phyloP scores from a whole-genome alignment of 2,888 invertebrate genomes.

The Rambutsinella grinnellia region DNA sequence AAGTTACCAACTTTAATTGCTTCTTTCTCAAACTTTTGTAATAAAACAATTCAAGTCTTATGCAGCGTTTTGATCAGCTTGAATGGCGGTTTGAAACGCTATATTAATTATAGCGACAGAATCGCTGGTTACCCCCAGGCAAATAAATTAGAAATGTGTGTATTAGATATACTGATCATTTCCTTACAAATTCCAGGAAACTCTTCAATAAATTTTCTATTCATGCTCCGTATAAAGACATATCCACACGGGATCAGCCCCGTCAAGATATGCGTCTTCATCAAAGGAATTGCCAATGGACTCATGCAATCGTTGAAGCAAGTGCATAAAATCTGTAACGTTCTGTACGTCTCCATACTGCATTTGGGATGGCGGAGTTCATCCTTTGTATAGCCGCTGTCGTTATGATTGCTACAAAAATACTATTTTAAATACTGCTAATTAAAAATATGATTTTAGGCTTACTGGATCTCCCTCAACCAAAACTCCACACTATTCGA shows the following conservation, averaged over 20 bases:
- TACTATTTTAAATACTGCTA: neutral
- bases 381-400: constrained; percentile 44
- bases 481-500: constrained; percentile 49
- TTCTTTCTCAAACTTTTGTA: too few relatives aligned
- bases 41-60: too few relatives aligned
- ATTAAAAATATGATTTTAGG: neutral
- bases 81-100: neutral
- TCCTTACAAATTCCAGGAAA: constrained; percentile 48
- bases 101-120: neutral
- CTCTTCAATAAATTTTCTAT: constrained; percentile 47
- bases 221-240: constrained; percentile 51
- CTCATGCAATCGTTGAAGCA: constrained; percentile 54
- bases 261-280: constrained; percentile 38
- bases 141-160: too few relatives aligned
- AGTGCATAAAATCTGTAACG: constrained; percentile 33
- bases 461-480: constrained; percentile 51
- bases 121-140: too few relatives aligned
- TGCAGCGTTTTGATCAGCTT: too few relatives aligned
- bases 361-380: constrained; percentile 16
- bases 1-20: too few relatives aligned
- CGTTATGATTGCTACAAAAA: constrained; percentile 37
- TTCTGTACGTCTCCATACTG: constrained; percentile 22
- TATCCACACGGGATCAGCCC: constrained; percentile 46
- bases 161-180: too few relatives aligned
- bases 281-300: constrained; percentile 44